phyloP scores from a whole-genome alignment of 2,797 vertebrate genomes.

The Leptoclinus maculatus region DNA sequence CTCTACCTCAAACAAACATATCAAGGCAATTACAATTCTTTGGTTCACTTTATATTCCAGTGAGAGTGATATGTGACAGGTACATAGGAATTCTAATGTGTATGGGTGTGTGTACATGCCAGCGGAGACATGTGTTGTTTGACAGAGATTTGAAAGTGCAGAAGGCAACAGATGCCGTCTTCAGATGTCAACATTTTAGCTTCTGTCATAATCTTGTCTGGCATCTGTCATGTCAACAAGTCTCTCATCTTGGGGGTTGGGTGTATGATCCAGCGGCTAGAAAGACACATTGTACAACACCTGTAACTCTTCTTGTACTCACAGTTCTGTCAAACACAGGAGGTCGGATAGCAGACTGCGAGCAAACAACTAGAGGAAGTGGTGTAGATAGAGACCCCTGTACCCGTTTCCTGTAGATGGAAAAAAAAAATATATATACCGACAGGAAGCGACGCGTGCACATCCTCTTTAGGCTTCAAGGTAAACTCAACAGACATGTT shows the following conservation, averaged over 20 bases:
- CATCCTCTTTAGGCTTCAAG: background rate
- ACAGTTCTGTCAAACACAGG: slow-evolving; percentile 24
- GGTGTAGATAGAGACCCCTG: slow-evolving; percentile 9
- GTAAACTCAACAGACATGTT: slow-evolving; percentile 13
- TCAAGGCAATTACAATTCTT: background rate
- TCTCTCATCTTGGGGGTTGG: background rate
- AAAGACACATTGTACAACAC: slow-evolving; percentile 26
- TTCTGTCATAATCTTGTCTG: slow-evolving; percentile 21
- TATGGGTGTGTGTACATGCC: background rate
- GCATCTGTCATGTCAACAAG: slow-evolving; percentile 17
- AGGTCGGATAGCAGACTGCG: slow-evolving; percentile 12
- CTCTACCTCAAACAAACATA: background rate
- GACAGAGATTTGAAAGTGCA: background rate
- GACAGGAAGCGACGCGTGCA: slow-evolving; percentile 10
- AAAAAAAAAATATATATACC: background rate
- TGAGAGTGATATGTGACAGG: background rate
- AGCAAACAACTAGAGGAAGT: slow-evolving; percentile 23
- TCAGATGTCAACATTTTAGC: slow-evolving; percentile 25
- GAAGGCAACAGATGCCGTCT: slow-evolving; percentile 18
- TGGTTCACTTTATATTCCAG: background rate
- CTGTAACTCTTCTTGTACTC: slow-evolving; percentile 30
- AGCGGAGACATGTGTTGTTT: background rate
- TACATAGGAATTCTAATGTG: background rate
- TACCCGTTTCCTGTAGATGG: slow-evolving; percentile 10
- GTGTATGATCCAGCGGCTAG: slow-evolving; percentile 13